Percentiles rank a stretch among this genome's conserved stretches.
Conservation (phyloP, 2,797 vertebrate genomes). For the Rhinogobio ventralis region DNA sequence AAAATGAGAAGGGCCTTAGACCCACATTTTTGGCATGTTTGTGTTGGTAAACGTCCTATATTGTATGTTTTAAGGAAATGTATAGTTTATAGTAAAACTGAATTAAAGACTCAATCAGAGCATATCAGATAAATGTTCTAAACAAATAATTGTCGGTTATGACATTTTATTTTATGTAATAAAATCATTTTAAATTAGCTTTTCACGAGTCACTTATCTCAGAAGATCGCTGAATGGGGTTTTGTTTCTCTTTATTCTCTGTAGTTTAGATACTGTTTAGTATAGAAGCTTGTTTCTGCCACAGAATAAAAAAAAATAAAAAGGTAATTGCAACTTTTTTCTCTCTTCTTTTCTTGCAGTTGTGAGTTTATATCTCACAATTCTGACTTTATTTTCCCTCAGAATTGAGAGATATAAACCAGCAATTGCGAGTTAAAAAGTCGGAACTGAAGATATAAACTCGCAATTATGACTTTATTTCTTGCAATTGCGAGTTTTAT, state of each 20-base stretch:
- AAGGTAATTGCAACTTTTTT: neutral
- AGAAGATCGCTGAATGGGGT: neutral
- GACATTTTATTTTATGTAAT: neutral
- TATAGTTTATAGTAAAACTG: neutral
- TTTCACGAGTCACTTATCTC: neutral
- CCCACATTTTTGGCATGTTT: neutral
- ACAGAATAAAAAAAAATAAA: neutral
- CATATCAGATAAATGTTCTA: neutral
- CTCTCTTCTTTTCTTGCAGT: neutral
- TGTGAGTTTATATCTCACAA: neutral
- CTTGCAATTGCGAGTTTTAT: neutral
- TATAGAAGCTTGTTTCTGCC: neutral
- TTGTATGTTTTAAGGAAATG: slow-evolving; percentile 20
- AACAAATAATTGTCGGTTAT: neutral
- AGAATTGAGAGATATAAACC: too few species aligned
- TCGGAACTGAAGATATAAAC: neutral
- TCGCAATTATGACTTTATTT: neutral
- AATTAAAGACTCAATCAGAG: neutral
- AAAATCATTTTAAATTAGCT: neutral
- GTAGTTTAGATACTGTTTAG: neutral
- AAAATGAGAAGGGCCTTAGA: slow-evolving; percentile 32
- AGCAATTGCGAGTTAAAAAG: neutral
- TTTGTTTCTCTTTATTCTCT: neutral
- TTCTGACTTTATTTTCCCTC: too few species aligned
- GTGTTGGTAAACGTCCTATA: neutral